Evolutionary conservation across 2,888 invertebrate genomes (phyloP).

Genomic region (Caenorhabditis panamensis): DNA sequence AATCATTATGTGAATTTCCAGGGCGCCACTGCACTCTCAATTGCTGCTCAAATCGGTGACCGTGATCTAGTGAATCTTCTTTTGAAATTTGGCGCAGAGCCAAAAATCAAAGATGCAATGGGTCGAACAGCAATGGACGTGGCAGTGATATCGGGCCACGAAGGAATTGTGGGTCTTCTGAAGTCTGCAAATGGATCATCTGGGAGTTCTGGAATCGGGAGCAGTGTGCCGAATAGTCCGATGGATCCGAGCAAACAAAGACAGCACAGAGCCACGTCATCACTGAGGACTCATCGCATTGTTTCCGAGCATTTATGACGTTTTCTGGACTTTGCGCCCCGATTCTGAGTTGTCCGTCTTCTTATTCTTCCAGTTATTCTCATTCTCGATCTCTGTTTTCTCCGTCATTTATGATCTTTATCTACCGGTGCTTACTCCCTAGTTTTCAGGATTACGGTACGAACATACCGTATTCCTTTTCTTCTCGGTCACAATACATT

Average conservation of each 20-base stretch:
- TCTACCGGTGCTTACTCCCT: slow-evolving; percentile 34
- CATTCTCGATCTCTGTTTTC: not conserved
- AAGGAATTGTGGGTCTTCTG: slow-evolving; percentile 60
- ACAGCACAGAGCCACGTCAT: slow-evolving; percentile 35
- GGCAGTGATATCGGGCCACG: slow-evolving; percentile 67
- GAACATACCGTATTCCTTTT: not conserved
- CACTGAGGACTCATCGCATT: slow-evolving; percentile 39
- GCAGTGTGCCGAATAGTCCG: slow-evolving; percentile 68
- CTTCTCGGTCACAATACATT: slow-evolving; percentile 27
- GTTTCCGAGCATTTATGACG: slow-evolving; percentile 13
- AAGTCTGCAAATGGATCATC: slow-evolving; percentile 69
- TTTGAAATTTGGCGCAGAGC: slow-evolving; percentile 70
- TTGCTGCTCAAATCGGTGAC: slow-evolving; percentile 71
- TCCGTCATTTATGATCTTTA: slow-evolving; percentile 23
- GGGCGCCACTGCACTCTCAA: slow-evolving; percentile 72
- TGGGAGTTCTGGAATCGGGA: slow-evolving; percentile 71
- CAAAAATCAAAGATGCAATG: slow-evolving; percentile 64
- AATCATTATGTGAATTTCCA: slow-evolving; percentile 12
- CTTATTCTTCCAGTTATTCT: not conserved
- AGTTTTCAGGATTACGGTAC: slow-evolving; percentile 3
- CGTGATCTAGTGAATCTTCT: slow-evolving; percentile 69
- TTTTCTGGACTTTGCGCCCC: no score
- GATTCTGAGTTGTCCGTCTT: slow-evolving; percentile 18
- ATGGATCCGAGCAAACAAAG: slow-evolving; percentile 58
- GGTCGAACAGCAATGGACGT: slow-evolving; percentile 71